These are phyloP conservation scores for Trichacis sp. DNA, from an alignment of 2,888 invertebrate species.

Conservation along the genomic window DNA sequence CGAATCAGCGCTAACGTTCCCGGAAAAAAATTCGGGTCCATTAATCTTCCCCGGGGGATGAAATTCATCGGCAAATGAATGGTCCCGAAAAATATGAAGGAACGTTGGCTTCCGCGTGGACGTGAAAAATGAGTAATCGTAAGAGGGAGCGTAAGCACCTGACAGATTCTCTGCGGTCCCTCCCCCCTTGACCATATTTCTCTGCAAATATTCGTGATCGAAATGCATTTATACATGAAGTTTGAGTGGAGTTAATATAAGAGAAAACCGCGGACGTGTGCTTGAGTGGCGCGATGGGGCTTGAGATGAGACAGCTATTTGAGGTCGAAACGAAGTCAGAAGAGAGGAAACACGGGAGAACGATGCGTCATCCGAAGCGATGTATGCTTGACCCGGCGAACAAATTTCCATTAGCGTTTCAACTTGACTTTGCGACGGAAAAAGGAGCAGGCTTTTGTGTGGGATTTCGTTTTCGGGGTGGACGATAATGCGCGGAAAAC, in stretches of 20 bases:
- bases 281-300: constrained; percentile 15
- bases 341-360: constrained; percentile 21
- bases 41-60: constrained; percentile 5
- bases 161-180: neutral
- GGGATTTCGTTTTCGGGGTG: constrained; percentile 16
- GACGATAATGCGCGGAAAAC: too few relatives aligned
- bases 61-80: neutral
- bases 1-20: neutral
- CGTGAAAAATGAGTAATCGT: constrained; percentile 1
- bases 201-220: constrained; percentile 53
- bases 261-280: constrained; percentile 20
- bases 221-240: constrained; percentile 60
- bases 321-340: constrained; percentile 25
- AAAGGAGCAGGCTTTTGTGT: constrained; percentile 31
- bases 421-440: constrained; percentile 41
- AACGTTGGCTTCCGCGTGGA: neutral
- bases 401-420: constrained; percentile 52
- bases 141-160: neutral
- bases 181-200: constrained; percentile 13
- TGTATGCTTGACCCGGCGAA: constrained; percentile 48
- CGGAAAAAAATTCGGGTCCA: neutral
- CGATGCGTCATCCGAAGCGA: constrained; percentile 41
- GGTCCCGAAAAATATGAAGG: constrained; percentile 4
- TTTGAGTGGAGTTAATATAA: constrained; percentile 49
- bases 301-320: constrained; percentile 28